Evolutionary conservation across 2,888 invertebrate species (phyloP).

Genomic region (Oscheius myriophilus): DNA sequence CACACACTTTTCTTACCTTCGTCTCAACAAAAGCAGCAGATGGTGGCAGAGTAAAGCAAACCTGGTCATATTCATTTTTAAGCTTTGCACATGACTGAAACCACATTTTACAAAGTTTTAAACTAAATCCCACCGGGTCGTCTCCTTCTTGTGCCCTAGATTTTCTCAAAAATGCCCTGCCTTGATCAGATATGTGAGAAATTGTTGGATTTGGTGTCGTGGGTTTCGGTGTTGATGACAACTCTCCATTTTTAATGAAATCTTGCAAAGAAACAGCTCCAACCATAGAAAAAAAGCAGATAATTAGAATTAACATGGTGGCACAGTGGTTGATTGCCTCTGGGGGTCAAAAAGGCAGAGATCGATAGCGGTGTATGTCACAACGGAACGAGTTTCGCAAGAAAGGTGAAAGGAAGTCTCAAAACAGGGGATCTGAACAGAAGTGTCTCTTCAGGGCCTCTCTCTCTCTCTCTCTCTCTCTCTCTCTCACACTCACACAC

Average conservation of each 20-base stretch:
- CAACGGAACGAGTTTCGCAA: no score
- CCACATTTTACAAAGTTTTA: background rate
- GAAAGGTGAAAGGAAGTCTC: no score
- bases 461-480: no score
- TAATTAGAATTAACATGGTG: background rate
- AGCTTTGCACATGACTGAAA: constrained; percentile 31
- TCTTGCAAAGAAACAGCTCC: background rate
- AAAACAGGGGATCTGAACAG: no score
- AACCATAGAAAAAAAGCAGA: background rate
- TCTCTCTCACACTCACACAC: no score
- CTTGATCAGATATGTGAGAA: background rate
- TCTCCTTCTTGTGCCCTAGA: constrained; percentile 3
- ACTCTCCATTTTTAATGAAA: background rate
- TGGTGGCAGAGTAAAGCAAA: constrained; percentile 48
- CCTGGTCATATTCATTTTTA: constrained; percentile 48
- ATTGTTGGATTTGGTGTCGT: background rate
- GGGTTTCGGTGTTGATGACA: background rate
- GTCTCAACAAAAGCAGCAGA: constrained; percentile 49
- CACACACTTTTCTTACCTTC: constrained; percentile 3
- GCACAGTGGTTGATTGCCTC: no score
- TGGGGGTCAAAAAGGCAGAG: no score
- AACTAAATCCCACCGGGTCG: constrained; percentile 3
- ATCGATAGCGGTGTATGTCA: no score
- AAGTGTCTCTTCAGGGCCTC: no score
- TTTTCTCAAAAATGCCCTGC: background rate